Base-by-base conservation (phyloP, 1,140 invertebrate species). In the Acromyrmex heyeri region DNA sequence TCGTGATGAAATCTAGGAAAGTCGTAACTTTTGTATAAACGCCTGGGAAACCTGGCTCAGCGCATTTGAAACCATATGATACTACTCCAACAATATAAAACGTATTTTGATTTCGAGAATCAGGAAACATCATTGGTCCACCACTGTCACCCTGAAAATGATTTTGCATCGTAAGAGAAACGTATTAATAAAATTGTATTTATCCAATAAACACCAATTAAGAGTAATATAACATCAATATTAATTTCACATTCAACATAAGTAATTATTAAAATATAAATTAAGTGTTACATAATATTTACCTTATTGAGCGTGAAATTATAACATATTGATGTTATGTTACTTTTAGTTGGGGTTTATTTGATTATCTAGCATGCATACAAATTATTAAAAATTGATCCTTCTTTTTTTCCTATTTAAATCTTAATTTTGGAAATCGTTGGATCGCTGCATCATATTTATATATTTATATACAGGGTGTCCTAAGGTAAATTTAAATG, bases 21-120 rank as follows among this genome's bases (percentile, higher is more conserved):
- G 94, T 92, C 76, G 97, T 96, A 55, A 98, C 97, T 92, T 97
- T 96, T 18, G 97, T 96, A 95, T 98, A 98, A 72, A 98, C 97
- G 14, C 98, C 97, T 10, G 98, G 96, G 92, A 96, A 97, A 86
- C 97, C 96, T 65, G 96, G 94, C 93, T 97, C 96, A 77, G 97
- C 98, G 93, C 98, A 98, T 92, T 96, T 95, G 62, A 95, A 96
- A 0, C 97, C 97, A 88, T 96, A 98, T 16, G 97, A 98, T 0
- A 98, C 97, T 0, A 98, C 95, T 1, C 97, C 98, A 77, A 97
- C 96, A 65, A 96, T 93, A 85, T 97, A 96, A 90, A 95, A 97
- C 0, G 70, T 89, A 18, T 87, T 69, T 1, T 14, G 6, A 44
- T 48, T 12, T 34, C 7, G 81, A 48, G 27, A 79, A 67, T 21